Percentiles rank a stretch among this genome's conserved stretches.
Evolutionary conservation across 2,888 invertebrate genomes (phyloP).

Genomic region (Conistra vaccinii): DNA sequence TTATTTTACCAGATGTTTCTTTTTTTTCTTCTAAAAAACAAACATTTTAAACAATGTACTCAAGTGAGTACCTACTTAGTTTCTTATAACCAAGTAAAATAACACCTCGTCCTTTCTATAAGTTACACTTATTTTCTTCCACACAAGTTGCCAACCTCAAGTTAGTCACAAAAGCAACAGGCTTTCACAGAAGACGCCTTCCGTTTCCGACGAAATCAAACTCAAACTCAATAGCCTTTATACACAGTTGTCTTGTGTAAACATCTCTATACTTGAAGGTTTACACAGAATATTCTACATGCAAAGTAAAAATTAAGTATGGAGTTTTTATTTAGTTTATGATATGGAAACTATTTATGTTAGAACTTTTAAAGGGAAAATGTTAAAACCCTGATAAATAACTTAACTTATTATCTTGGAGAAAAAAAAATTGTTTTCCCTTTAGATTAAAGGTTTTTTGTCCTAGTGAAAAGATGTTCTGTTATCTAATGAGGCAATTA

Average conservation of each 20-base stretch:
- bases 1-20: neutral
- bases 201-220: conserved; percentile 55
- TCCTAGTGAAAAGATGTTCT: neutral
- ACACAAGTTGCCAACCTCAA: conserved; percentile 28
- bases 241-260: conserved; percentile 36
- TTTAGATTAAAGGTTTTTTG: neutral
- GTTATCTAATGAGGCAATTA: neutral
- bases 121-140: conserved; percentile 35
- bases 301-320: neutral
- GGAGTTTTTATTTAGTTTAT: neutral
- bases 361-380: neutral
- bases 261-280: conserved; percentile 18
- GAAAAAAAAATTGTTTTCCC: neutral
- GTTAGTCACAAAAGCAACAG: conserved; percentile 60
- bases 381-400: too few relatives aligned
- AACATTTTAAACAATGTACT: neutral
- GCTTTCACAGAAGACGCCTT: conserved; percentile 56
- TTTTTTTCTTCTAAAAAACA: neutral
- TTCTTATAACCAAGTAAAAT: neutral
- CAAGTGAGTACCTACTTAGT: neutral
- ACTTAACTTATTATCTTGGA: neutral
- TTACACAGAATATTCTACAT: neutral
- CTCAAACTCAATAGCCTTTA: conserved; percentile 41
- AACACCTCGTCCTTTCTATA: neutral
- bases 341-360: neutral